These are phyloP conservation scores for Thalassarche chlororhynchos DNA, from an alignment of 2,113 vertebrate genomes.

Conservation along the genomic window DNA sequence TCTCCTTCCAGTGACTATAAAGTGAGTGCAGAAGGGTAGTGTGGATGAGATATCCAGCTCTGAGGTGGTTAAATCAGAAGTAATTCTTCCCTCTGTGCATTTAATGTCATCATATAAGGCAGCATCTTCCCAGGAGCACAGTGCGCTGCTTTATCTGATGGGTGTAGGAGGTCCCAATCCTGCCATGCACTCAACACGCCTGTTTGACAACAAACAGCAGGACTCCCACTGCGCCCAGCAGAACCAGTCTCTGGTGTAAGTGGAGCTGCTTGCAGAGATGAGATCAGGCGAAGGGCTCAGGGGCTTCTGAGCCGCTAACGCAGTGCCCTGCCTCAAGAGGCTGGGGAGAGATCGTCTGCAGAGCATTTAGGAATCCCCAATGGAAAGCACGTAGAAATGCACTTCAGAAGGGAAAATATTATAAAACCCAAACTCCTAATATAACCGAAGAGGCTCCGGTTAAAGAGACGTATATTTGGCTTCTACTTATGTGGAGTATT, in stretches of 20 bases:
- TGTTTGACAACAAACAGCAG: background rate
- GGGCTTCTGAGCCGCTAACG: background rate
- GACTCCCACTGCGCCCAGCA: background rate
- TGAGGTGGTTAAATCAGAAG: background rate
- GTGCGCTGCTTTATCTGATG: fast-evolving
- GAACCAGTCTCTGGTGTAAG: background rate
- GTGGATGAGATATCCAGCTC: background rate
- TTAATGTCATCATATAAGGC: background rate
- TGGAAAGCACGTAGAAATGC: background rate
- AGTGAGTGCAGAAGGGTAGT: background rate
- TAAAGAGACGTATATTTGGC: background rate
- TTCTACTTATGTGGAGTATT: background rate
- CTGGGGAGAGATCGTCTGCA: background rate
- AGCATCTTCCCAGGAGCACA: background rate
- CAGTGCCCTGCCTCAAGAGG: background rate
- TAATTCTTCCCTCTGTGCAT: background rate
- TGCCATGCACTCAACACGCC: background rate
- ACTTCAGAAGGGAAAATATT: background rate
- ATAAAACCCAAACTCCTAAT: background rate
- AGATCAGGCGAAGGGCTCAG: fast-evolving
- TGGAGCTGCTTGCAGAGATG: background rate
- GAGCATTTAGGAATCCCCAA: background rate
- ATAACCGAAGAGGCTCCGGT: background rate
- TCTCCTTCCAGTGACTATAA: background rate
- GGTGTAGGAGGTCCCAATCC: background rate